phyloP scores from a whole-genome alignment of 2,888 invertebrate genomes.

The Holacanthella duospinosa region DNA sequence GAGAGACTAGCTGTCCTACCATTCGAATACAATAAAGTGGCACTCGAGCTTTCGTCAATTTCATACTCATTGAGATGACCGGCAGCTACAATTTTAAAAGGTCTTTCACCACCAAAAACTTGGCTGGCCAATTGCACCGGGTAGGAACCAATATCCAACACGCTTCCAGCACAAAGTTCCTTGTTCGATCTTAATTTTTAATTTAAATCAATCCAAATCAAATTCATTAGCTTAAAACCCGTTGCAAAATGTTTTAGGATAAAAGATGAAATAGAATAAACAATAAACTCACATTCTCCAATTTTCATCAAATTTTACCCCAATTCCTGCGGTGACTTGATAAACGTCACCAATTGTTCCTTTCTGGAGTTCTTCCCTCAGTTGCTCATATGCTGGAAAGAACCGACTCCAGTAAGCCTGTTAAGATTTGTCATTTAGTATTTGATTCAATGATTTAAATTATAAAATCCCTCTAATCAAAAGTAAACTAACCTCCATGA shows the following conservation, averaged over 20 bases:
- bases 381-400: conserved; percentile 62
- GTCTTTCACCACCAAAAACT: conserved; percentile 56
- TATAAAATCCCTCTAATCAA: no score
- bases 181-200: conserved; percentile 49
- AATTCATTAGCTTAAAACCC: no score
- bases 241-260: no score
- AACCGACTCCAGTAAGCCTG: conserved; percentile 74
- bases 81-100: conserved; percentile 54
- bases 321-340: conserved; percentile 47
- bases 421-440: neutral
- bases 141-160: conserved; percentile 68
- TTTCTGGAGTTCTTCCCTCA: conserved; percentile 54
- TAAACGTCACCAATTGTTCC: conserved; percentile 61
- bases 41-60: conserved; percentile 57
- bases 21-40: conserved; percentile 54
- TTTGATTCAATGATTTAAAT: conserved; percentile 38
- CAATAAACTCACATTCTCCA: conserved; percentile 20
- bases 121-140: conserved; percentile 60
- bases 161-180: conserved; percentile 63
- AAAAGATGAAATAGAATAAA: neutral
- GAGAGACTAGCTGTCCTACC: conserved; percentile 55
- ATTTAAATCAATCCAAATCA: no score
- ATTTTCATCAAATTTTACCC: conserved; percentile 20
- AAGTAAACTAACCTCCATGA: conserved; percentile 44
- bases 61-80: conserved; percentile 61